Evolutionary conservation across 2,888 invertebrate species (phyloP).

Genomic region (Aphrophora alni): DNA sequence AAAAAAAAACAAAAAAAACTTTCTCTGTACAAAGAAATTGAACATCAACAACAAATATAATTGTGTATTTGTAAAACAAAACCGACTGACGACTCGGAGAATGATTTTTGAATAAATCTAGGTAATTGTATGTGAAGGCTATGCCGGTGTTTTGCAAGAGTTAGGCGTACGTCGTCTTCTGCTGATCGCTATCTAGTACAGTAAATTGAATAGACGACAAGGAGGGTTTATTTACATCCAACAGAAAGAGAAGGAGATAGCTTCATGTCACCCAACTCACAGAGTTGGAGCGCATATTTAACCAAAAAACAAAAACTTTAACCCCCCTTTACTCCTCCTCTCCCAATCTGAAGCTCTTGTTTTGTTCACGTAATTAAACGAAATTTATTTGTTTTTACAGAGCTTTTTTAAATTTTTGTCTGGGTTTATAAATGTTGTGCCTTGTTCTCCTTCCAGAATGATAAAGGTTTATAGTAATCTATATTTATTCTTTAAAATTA

Average conservation of each 20-base stretch:
- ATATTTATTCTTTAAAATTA: too few relatives aligned
- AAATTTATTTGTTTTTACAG: neutral
- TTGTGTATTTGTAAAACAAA: neutral
- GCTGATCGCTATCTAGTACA: conserved; percentile 38
- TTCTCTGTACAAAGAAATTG: neutral
- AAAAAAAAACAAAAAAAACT: too few relatives aligned
- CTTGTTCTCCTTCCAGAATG: too few relatives aligned
- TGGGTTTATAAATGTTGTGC: too few relatives aligned
- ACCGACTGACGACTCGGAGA: neutral
- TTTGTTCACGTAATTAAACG: neutral
- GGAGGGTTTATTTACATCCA: conserved; percentile 35
- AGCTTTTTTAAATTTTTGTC: too few relatives aligned
- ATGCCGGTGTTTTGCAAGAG: neutral
- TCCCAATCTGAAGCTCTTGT: neutral
- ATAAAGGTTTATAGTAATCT: too few relatives aligned
- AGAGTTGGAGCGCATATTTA: conserved; percentile 6
- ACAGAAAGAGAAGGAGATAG: conserved; percentile 30
- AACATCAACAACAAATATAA: neutral
- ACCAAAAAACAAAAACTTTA: conserved; percentile 9
- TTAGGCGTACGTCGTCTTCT: neutral
- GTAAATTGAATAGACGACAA: conserved; percentile 40
- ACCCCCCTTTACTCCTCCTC: neutral
- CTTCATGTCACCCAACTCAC: conserved; percentile 24
- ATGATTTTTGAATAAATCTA: conserved; percentile 6
- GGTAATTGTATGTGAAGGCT: conserved; percentile 7